Evolutionary conservation across 2,797 vertebrate genomes (phyloP).

Genomic region (Pagetopsis macropterus): DNA sequence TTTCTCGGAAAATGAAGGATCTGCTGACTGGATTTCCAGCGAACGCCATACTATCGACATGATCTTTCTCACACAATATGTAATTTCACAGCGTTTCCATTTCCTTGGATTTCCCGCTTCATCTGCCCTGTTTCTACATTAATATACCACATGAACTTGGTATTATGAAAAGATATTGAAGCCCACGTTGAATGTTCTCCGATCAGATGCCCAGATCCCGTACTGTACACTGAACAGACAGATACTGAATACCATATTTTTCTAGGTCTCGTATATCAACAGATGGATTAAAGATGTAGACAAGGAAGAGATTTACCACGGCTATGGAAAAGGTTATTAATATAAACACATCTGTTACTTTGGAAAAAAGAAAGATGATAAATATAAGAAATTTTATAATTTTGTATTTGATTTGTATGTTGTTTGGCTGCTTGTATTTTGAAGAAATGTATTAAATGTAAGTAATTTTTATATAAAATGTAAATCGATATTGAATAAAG

Average conservation of each 20-base stretch:
- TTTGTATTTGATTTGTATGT: constrained; percentile 92
- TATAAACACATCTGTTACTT: constrained; percentile 79
- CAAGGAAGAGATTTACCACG: constrained; percentile 70
- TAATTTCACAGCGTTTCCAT: constrained; percentile 49
- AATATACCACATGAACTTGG: constrained; percentile 42
- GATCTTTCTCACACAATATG: constrained; percentile 34
- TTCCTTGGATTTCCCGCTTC: constrained; percentile 44
- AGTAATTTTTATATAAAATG: constrained; percentile 89
- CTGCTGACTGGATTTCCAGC: constrained; percentile 46
- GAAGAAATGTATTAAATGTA: constrained; percentile 91
- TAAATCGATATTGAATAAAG: constrained; percentile 89
- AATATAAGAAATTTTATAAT: constrained; percentile 89
- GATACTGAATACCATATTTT: constrained; percentile 80
- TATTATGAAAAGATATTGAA: constrained; percentile 35
- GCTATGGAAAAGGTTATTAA: constrained; percentile 66
- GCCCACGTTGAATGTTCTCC: constrained; percentile 78
- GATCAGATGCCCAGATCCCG: constrained; percentile 67
- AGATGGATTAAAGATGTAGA: constrained; percentile 63
- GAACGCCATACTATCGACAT: constrained; percentile 37
- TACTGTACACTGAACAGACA: constrained; percentile 77
- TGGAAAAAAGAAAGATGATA: constrained; percentile 78
- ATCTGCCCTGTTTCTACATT: constrained; percentile 47
- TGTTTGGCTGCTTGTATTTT: constrained; percentile 90
- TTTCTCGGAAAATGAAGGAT: constrained; percentile 32
- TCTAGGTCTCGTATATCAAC: constrained; percentile 76